Conservation (phyloP, 2,797 vertebrate genomes). For the Glossophaga mutica region DNA sequence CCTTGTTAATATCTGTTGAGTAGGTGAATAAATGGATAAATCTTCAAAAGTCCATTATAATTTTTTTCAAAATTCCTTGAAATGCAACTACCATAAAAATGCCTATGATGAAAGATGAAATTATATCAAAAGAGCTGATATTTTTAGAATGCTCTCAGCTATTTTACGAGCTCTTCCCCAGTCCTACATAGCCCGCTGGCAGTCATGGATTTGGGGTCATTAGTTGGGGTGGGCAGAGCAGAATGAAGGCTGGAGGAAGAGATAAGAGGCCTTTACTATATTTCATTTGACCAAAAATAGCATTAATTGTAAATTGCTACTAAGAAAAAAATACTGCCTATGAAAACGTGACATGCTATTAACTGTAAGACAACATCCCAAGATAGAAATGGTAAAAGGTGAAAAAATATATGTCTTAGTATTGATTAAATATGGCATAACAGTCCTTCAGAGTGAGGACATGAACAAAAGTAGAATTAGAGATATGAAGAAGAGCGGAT, state of each 20-base stretch:
- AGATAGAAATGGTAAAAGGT: background rate
- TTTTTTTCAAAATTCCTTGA: slow-evolving; percentile 30
- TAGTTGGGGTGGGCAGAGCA: background rate
- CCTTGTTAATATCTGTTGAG: background rate
- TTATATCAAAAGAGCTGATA: background rate
- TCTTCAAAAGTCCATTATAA: slow-evolving; percentile 36
- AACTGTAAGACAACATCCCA: background rate
- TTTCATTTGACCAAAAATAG: background rate
- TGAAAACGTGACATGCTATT: background rate
- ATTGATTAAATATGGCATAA: background rate
- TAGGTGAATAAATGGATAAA: background rate
- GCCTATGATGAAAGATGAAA: background rate
- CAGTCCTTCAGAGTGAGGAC: background rate
- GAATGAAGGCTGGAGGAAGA: background rate
- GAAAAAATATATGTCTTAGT: background rate
- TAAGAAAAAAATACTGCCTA: background rate
- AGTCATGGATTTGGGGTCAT: background rate
- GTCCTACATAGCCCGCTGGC: background rate
- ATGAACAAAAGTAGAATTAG: background rate
- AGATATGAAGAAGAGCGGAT: background rate
- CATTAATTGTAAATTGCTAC: background rate
- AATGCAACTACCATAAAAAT: background rate
- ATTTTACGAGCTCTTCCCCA: background rate
- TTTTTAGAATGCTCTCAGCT: background rate
- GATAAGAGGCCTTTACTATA: background rate